These are phyloP conservation scores for Felis chaus DNA, from an alignment of 2,113 vertebrate genomes.

Conservation along the genomic window DNA sequence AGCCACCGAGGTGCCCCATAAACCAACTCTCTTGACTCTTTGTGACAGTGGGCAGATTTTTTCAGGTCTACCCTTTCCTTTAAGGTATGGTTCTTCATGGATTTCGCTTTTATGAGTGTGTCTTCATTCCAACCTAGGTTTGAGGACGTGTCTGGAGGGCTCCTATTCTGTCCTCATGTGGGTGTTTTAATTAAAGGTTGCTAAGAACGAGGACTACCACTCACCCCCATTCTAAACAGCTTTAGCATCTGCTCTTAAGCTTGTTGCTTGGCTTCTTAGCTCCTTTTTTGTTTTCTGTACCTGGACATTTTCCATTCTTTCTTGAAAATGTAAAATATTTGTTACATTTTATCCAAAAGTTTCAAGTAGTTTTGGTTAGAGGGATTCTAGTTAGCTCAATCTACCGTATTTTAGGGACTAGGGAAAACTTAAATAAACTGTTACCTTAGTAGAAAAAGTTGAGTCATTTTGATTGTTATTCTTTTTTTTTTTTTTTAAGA, in stretches of 20 bases:
- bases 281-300: slow-evolving; percentile 32
- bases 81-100: neutral
- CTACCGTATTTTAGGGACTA: neutral
- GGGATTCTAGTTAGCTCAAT: neutral
- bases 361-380: slow-evolving; percentile 28
- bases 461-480: neutral
- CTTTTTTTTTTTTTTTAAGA: neutral
- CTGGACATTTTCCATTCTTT: slow-evolving; percentile 1
- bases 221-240: neutral
- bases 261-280: slow-evolving; percentile 21
- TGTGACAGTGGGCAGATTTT: neutral
- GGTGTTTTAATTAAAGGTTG: neutral
- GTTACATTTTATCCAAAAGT: slow-evolving; percentile 21
- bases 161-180: neutral
- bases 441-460: slow-evolving; percentile 26
- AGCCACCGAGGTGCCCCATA: no score
- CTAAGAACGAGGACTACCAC: neutral
- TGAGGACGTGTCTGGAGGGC: neutral
- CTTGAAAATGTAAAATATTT: slow-evolving; percentile 35
- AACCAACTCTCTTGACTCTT: neutral
- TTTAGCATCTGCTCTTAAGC: neutral
- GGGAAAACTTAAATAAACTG: neutral
- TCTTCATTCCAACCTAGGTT: neutral
- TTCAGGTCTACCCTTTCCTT: neutral
- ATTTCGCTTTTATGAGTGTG: neutral